Evolutionary conservation across 2,888 invertebrate genomes (phyloP), one percentile per base, ranked within the genome.

Genomic region (Spatulosminthurus flaviceps): DNA sequence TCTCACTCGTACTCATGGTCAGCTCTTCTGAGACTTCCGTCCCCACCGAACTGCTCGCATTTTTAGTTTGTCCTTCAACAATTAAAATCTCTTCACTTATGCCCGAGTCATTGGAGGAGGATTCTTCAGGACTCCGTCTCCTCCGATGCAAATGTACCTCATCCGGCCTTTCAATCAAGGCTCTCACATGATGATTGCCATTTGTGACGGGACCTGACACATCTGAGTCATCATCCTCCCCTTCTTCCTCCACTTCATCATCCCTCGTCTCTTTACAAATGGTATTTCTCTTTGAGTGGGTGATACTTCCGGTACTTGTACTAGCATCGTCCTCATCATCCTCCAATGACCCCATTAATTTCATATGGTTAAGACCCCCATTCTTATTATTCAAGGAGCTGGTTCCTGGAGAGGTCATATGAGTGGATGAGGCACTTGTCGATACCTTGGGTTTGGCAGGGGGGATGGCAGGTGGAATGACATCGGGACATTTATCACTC

Each of bases 51-150:
- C 61, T 69, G 13, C 42, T 29, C 21, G 19, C 21, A 41, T 21
- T 43, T 13, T n/a, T 64, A 7, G 22, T 11, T 16, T 24, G 21
- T 9, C 69, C 22, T 42, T 29, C 29, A 29, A 34, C 21, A 7
- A 77, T 19, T 2, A 78, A 60, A 69, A 83, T 79, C 69, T 85
- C 85, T 34, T 85, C 85, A 75, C 82, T 82, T 42, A 85, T 85
- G 11, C 85, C 85, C n/a, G 85, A 85, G 75, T 85, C 85, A 66
- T 85, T 85, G 0, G 84, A 84, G 0, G 82, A 82, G 11, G 81
- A 81, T 43, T 85, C 85, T 70, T 85, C 85, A 1, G 83, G 84
- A 80, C 84, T 83, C 24, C 84, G 77, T n/a, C 83, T 83, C 13
- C 64, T 22, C 13, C 77, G 74, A 21, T 66, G 41, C 5, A 24